These are phyloP conservation scores for Nothobranchius kuhntae DNA, from an alignment of 2,113 vertebrate species.

Conservation along the genomic window DNA sequence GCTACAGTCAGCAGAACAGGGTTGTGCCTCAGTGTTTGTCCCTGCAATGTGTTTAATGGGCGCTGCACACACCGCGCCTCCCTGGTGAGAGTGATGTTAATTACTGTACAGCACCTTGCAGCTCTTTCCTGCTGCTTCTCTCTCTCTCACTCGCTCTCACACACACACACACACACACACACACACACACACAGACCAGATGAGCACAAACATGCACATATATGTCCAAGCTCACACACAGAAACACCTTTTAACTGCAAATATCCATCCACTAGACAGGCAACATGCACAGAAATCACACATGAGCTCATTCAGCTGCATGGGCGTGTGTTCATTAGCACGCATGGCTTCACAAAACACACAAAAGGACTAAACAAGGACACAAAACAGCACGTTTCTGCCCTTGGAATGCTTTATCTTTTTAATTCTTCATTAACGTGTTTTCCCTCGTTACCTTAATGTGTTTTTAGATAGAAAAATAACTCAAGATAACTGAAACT, in stretches of 20 bases:
- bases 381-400: no score
- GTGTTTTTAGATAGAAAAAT: no score
- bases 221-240: not conserved
- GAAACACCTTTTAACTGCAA: slow-evolving; percentile 8
- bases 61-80: slow-evolving; percentile 48
- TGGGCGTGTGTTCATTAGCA: slow-evolving; percentile 13
- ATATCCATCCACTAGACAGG: slow-evolving; percentile 33
- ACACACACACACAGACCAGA: not conserved
- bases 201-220: not conserved
- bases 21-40: slow-evolving; percentile 53
- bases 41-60: slow-evolving; percentile 67
- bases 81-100: slow-evolving; percentile 65
- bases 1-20: slow-evolving; percentile 62
- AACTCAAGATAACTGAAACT: no score
- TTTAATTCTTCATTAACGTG: not conserved
- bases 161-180: not conserved
- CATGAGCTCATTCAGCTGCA: slow-evolving; percentile 28
- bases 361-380: not conserved
- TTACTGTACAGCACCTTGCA: slow-evolving; percentile 60
- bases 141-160: not conserved
- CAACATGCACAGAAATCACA: slow-evolving; percentile 30
- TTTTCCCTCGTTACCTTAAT: not conserved
- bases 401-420: no score
- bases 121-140: slow-evolving; percentile 27
- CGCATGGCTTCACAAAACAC: not conserved